Base-by-base conservation (phyloP, 2,888 invertebrate species). In the Dugesia japonica region DNA sequence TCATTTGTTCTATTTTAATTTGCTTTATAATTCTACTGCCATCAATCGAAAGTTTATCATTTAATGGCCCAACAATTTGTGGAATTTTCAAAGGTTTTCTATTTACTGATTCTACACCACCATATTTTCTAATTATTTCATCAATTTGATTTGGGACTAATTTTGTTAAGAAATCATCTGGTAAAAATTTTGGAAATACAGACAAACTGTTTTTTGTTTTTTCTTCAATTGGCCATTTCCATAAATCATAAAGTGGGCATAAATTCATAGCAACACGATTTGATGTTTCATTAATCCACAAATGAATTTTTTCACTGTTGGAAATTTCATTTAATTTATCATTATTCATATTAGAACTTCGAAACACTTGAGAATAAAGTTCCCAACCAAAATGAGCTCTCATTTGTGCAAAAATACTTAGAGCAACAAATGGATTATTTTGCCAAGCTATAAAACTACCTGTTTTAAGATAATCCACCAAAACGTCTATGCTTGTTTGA, bases 401-500 rank as follows among this genome's bases (percentile, higher is more conserved):
- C 20, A 80, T 74, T 73, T 81, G 80, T 1, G 78, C 79, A 77
- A 80, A 81, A 0, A 80, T 72, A 27, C 73, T 28, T n/a, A 81
- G 76, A 23, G 79, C 80, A 28, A 80, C 56, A 9, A 77, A 79
- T 20, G 80, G 78, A 15, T 77, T 27, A 4, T 71, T 42, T 73
- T 78, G 77, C 80, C 80, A 80, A 23, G 72, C 74, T 26, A 75
- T 56, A 56, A 79, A 38, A 20, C 71, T 71, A 13, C 74, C 74
- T 7, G 7, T 26, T 17, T 77, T 77, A 15, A 72, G 71, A 31
- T 23, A 72, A 20, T 23, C 31, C 26, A 78, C 1, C 9, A 38
- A 38, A 9, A 13, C 38, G 38, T 38, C 9, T 13, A 38, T 38
- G 38, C 17, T 38, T 38, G 9, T 38, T 38, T 38, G 13, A 20